Evolutionary conservation across 53 echinoderm and acorn worm species (phyloP).

Genomic region (Henricia sp.): DNA sequence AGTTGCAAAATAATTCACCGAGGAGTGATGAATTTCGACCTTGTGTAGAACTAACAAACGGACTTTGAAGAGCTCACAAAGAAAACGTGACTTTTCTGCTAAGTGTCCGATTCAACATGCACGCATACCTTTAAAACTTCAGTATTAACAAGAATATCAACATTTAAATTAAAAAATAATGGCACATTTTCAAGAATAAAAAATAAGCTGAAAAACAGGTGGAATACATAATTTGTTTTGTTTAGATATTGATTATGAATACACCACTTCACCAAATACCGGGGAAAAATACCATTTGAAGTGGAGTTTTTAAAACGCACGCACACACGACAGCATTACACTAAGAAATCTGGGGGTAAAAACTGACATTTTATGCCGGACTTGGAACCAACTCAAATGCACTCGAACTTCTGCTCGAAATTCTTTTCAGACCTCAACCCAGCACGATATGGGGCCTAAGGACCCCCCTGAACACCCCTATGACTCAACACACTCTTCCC

Average conservation of each 20-base stretch:
- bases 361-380: background rate
- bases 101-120: slow-evolving; percentile 56
- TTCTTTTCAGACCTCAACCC: too few species aligned
- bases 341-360: background rate
- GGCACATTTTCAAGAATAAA: slow-evolving; percentile 51
- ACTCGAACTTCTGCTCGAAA: background rate
- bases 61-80: too few species aligned
- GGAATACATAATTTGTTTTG: slow-evolving; percentile 23
- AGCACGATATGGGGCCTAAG: too few species aligned
- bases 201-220: slow-evolving; percentile 60
- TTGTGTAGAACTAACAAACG: too few species aligned
- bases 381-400: too few species aligned
- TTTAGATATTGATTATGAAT: slow-evolving; percentile 35
- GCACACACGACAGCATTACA: too few species aligned
- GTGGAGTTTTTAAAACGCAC: background rate
- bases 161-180: slow-evolving; percentile 62
- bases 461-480: too few species aligned
- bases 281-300: background rate
- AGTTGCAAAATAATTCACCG: too few species aligned
- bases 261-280: slow-evolving; percentile 57
- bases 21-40: too few species aligned
- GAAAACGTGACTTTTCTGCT: too few species aligned
- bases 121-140: slow-evolving; percentile 26
- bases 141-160: slow-evolving; percentile 52
- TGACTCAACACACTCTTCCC: too few species aligned